Percentiles rank a stretch among this genome's conserved stretches.
Evolutionary conservation across 2,113 vertebrate genomes (phyloP).

Genomic region (Scophthalmus maximus): DNA sequence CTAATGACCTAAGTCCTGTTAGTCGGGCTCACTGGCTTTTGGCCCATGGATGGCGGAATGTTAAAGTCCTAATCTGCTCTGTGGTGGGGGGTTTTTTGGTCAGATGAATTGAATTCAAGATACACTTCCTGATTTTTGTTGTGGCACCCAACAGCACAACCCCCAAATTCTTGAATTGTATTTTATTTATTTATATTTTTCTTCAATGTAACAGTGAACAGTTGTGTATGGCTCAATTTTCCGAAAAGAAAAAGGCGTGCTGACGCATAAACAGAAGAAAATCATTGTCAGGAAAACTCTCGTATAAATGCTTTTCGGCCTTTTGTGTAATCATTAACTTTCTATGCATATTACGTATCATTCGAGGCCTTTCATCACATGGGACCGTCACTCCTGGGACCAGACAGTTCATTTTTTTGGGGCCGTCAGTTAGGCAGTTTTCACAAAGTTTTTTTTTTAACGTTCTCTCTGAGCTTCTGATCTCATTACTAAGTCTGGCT

Average conservation of each 20-base stretch:
- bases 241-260: too few species aligned
- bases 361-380: too few species aligned
- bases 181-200: too few species aligned
- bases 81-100: constrained; percentile 23
- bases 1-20: constrained; percentile 45
- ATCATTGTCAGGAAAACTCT: too few species aligned
- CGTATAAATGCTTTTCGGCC: too few species aligned
- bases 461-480: neutral
- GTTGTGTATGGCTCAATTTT: too few species aligned
- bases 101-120: constrained; percentile 39
- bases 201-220: too few species aligned
- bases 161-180: too few species aligned
- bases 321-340: neutral
- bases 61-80: constrained; percentile 48
- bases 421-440: neutral
- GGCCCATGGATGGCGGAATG: constrained; percentile 33
- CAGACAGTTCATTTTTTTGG: neutral
- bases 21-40: constrained; percentile 48
- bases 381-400: neutral
- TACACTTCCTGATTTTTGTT: constrained; percentile 9
- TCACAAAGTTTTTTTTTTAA: neutral
- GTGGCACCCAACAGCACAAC: neutral
- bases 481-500: constrained; percentile 10
- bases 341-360: neutral
- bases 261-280: too few species aligned